These are phyloP conservation scores for Drosophila azteca DNA, from an alignment of 1,140 invertebrate genomes.

Conservation along the genomic window DNA sequence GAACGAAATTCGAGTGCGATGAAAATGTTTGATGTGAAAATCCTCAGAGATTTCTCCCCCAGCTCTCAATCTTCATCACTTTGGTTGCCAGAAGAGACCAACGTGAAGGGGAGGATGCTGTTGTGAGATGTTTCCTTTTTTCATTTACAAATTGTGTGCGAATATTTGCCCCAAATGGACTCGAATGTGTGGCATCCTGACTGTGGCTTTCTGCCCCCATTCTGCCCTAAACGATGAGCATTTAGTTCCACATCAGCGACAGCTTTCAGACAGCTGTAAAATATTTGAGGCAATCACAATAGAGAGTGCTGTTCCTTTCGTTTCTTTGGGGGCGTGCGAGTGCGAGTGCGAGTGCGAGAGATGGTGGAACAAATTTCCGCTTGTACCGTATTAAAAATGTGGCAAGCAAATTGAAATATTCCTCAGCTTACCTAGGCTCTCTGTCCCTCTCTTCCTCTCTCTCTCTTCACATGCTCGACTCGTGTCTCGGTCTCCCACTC, in stretches of 20 bases:
- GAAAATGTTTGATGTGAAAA: conserved; percentile 69
- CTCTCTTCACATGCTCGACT: conserved; percentile 27
- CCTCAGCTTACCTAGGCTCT: conserved; percentile 55
- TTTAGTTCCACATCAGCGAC: conserved; percentile 55
- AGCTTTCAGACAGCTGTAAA: conserved; percentile 51
- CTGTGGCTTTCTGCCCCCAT: conserved; percentile 30
- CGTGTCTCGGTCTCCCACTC: too few species aligned
- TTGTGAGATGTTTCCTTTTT: conserved; percentile 13
- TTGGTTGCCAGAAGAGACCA: conserved; percentile 3
- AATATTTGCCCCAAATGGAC: conserved; percentile 49
- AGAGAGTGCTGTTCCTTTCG: conserved; percentile 17
- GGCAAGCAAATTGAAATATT: conserved; percentile 67
- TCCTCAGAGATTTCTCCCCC: conserved; percentile 51
- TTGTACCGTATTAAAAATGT: conserved; percentile 49
- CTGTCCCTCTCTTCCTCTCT: neutral
- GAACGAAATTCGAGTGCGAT: conserved; percentile 44
- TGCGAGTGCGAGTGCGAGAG: neutral
- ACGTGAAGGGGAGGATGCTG: neutral
- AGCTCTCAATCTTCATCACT: conserved; percentile 4
- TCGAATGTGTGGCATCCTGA: conserved; percentile 18
- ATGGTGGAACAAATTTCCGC: conserved; percentile 38
- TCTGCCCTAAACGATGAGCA: conserved; percentile 41
- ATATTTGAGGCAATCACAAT: conserved; percentile 63
- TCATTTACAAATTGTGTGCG: conserved; percentile 61
- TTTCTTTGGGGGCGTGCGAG: conserved; percentile 5